A percentile compares a stretch with the other conserved stretches of the same genome.
phyloP scores from a whole-genome alignment of 2,888 invertebrate species.

The Netelia virgata region DNA sequence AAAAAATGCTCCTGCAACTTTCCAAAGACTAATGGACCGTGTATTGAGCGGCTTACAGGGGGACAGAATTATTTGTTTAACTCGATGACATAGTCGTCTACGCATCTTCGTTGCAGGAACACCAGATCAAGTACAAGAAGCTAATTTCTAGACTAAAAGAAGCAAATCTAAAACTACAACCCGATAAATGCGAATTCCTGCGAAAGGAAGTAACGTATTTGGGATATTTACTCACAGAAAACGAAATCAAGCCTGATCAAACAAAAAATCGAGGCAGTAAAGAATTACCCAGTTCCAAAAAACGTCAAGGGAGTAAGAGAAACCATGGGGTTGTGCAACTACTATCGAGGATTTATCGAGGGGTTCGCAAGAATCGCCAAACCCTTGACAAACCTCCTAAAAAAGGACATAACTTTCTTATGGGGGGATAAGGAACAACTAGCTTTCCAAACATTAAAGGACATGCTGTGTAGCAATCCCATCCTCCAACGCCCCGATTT shows the following conservation, averaged over 20 bases:
- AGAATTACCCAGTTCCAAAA: constrained; percentile 40
- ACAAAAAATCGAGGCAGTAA: constrained; percentile 38
- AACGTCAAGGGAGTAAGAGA: constrained; percentile 42
- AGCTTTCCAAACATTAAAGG: constrained; percentile 48
- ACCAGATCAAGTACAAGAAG: constrained; percentile 6
- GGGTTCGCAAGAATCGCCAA: constrained; percentile 49
- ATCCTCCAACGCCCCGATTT: constrained; percentile 69
- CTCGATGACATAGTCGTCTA: constrained; percentile 22
- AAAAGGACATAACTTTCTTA: constrained; percentile 38
- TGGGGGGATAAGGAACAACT: constrained; percentile 31
- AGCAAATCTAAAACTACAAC: constrained; percentile 32
- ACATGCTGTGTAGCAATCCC: constrained; percentile 42
- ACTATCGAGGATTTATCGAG: constrained; percentile 52
- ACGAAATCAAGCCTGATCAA: constrained; percentile 42
- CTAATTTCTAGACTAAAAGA: constrained; percentile 14
- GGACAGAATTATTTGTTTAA: not conserved
- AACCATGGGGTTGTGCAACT: constrained; percentile 52
- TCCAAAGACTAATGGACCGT: constrained; percentile 77
- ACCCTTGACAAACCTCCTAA: constrained; percentile 4
- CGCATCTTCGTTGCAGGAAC: constrained; percentile 10
- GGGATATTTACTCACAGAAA: constrained; percentile 41
- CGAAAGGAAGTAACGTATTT: constrained; percentile 42
- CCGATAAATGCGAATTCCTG: constrained; percentile 51
- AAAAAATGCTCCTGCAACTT: constrained; percentile 77
- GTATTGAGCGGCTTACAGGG: constrained; percentile 69